Percentiles rank a stretch among this genome's conserved stretches.
Evolutionary conservation across 2,113 vertebrate species (phyloP).

Genomic region (Siphamia tubifer): DNA sequence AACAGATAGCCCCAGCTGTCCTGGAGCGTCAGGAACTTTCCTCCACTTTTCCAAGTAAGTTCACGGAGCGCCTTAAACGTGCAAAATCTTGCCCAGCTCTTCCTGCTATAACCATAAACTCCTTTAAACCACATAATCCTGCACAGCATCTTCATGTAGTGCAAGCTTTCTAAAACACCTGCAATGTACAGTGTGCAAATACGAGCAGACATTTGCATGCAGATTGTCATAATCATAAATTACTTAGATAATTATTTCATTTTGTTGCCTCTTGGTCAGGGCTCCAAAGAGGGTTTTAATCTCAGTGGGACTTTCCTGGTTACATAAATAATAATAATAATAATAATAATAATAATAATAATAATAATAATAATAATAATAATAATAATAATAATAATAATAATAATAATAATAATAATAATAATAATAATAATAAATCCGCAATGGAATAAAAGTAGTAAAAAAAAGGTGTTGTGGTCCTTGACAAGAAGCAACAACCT

Average conservation of each 20-base stretch:
- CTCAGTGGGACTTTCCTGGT: too few relatives aligned
- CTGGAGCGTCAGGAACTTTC: constrained; percentile 74
- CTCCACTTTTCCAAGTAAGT: constrained; percentile 85
- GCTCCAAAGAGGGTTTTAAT: too few relatives aligned
- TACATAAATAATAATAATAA: too few relatives aligned
- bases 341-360: too few relatives aligned
- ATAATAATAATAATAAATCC: too few relatives aligned
- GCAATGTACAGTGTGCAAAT: not conserved
- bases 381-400: too few relatives aligned
- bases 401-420: too few relatives aligned
- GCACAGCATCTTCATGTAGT: too few relatives aligned
- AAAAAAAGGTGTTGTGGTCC: not conserved
- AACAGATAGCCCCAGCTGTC: constrained; percentile 78
- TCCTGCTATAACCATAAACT: fast-evolving
- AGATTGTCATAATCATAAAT: not conserved
- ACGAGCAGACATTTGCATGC: not conserved
- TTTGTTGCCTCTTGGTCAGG: too few relatives aligned
- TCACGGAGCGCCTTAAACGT: not conserved
- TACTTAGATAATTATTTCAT: not conserved
- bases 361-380: too few relatives aligned
- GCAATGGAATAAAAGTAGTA: not conserved
- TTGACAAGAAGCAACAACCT: not conserved
- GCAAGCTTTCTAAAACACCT: too few relatives aligned
- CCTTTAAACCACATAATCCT: not conserved
- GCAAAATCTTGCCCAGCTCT: not conserved